A percentile compares a stretch with the other conserved stretches of the same genome.
phyloP scores from a whole-genome alignment of 2,113 vertebrate species.

The Paracanthobrama guichenoti region DNA sequence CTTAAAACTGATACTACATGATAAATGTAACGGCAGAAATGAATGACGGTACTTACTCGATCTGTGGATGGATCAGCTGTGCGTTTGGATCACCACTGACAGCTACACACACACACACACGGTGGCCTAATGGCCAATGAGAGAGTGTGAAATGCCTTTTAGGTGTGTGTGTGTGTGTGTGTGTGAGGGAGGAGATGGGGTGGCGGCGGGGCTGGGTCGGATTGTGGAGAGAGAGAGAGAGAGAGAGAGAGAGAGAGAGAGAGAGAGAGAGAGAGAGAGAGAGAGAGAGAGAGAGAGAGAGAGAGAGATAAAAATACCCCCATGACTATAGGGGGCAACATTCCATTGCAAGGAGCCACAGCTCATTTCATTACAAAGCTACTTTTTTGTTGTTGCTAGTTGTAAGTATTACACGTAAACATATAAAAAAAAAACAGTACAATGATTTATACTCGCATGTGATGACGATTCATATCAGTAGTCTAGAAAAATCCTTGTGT shows the following conservation, averaged over 20 bases:
- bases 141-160: conserved; percentile 56
- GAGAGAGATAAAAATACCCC: conserved; percentile 52
- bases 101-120: conserved; percentile 2
- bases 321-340: conserved; percentile 4
- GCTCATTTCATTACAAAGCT: neutral
- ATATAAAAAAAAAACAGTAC: too few relatives aligned
- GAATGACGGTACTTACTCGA: conserved; percentile 30
- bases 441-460: too few relatives aligned
- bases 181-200: neutral
- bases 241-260: conserved; percentile 19
- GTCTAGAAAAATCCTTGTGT: neutral
- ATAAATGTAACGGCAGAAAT: neutral
- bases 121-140: conserved; percentile 14
- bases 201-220: too few relatives aligned
- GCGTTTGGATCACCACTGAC: conserved; percentile 27
- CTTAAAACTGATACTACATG: neutral
- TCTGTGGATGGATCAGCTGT: conserved; percentile 29
- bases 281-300: conserved; percentile 34
- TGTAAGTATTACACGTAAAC: neutral
- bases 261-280: conserved; percentile 8
- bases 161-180: conserved; percentile 30
- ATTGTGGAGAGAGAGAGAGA: neutral
- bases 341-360: conserved; percentile 41
- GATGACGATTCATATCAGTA: too few relatives aligned
- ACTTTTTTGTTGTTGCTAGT: neutral